Conservation (phyloP, 2,113 vertebrate genomes). For the Psophia crepitans region DNA sequence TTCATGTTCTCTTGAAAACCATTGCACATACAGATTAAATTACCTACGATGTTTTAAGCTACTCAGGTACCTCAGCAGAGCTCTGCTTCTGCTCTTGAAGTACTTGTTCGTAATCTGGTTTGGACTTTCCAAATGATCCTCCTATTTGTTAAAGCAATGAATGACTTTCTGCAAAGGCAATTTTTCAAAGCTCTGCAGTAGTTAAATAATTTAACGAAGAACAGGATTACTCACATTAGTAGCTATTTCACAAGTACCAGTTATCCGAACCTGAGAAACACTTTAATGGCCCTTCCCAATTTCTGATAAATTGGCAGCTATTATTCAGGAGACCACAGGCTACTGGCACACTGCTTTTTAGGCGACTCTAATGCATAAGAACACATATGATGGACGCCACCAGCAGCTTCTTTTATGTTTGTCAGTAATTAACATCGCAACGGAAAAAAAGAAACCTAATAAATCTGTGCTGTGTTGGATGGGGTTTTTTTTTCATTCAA, state of each 20-base stretch:
- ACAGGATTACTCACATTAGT: neutral
- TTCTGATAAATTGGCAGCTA: neutral
- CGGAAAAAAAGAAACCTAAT: neutral
- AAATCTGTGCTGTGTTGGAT: neutral
- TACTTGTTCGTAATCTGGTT: neutral
- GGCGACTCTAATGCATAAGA: neutral
- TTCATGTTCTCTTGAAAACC: neutral
- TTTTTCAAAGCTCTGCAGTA: neutral
- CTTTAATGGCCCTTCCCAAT: neutral
- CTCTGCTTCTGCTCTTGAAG: neutral
- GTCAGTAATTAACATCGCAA: neutral
- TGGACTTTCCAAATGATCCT: neutral
- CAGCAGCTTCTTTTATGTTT: neutral
- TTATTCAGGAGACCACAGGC: neutral
- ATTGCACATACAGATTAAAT: neutral
- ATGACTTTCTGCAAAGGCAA: neutral
- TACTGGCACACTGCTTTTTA: neutral
- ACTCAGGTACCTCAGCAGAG: neutral
- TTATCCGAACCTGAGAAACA: neutral
- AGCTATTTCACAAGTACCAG: neutral
- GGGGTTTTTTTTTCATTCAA: accelerated
- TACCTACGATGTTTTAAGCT: neutral
- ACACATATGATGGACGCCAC: neutral
- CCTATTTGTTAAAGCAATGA: neutral
- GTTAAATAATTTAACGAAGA: neutral